Percentiles rank a stretch among this genome's conserved stretches.
Conservation (phyloP, 2,888 invertebrate species). For the Mantis religiosa region DNA sequence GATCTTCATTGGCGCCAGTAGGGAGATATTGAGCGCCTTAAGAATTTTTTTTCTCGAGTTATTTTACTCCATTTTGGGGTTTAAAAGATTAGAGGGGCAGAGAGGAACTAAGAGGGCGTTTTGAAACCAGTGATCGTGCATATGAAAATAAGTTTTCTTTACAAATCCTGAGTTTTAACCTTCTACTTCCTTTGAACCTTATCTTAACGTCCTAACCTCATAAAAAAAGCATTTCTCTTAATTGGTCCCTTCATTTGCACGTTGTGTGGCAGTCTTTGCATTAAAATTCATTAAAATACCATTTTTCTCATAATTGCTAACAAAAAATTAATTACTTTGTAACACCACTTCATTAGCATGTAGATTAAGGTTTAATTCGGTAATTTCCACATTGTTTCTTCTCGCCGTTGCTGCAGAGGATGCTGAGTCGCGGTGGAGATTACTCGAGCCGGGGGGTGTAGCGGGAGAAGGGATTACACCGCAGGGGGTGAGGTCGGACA, state of each 20-base stretch:
- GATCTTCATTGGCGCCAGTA: background rate
- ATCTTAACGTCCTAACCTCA: background rate
- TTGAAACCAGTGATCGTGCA: background rate
- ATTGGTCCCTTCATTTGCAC: slow-evolving; percentile 24
- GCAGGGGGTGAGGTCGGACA: slow-evolving; percentile 16
- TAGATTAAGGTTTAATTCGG: slow-evolving; percentile 33
- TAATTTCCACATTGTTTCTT: slow-evolving; percentile 33
- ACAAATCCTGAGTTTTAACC: background rate
- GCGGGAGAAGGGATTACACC: slow-evolving; percentile 21
- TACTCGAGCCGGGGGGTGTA: background rate
- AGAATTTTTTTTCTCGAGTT: background rate
- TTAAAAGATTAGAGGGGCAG: background rate
- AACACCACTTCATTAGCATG: slow-evolving; percentile 33
- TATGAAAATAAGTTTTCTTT: background rate
- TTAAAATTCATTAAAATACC: slow-evolving; percentile 33
- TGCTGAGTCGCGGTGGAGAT: background rate
- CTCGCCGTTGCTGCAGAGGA: slow-evolving; percentile 1
- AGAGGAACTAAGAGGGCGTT: background rate
- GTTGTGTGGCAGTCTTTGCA: slow-evolving; percentile 19
- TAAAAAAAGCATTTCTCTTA: slow-evolving; percentile 22
- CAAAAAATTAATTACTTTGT: slow-evolving; percentile 33
- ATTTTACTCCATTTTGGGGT: background rate
- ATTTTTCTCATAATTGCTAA: slow-evolving; percentile 31
- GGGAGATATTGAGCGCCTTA: background rate
- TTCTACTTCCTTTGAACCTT: background rate